Base-by-base conservation (phyloP, 2,888 invertebrate species). In the Dromius quadrimaculatus region DNA sequence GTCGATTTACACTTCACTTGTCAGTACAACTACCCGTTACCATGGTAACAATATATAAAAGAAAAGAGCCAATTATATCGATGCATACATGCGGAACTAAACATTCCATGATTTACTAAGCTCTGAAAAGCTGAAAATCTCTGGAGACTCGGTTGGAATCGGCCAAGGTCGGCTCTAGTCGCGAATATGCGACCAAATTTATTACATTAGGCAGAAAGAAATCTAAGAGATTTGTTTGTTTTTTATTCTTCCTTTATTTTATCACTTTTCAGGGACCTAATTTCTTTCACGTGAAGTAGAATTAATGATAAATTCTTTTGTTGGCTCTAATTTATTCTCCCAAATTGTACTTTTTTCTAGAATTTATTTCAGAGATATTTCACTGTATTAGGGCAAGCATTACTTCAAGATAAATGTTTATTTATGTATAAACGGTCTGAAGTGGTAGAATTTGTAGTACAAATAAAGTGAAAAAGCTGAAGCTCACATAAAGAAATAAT, bases 1-100 rank as follows among this genome's bases (percentile, higher is more conserved):
- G 47, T 47, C 22, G 22, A 47, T 38, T n/a, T 11, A 34, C 38
- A 38, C 15, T 1, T 17, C 11, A 38, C 20, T 41, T 20, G 62
- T 22, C 47, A 22, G 5, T 20, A 22, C 8, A n/a, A 36, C 59
- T 38, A 13, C 9, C 6, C 19, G 64, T 63, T 23, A 1, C 64
- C 34, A 64, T 64, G 22, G 64, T 19, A 47, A 64, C 64, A 9
- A 32, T 17, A 1, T 4, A 15, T n/a, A n/a, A n/a, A 47, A 28
- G 64, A 62, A 61, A 62, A 62, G 45, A 64, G 64, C 64, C 64
- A 64, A 64, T 64, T 64, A 64, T 64, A 64, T 64, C 13, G 47
- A 45, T 64, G 64, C 64, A 64, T 64, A 64, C 64, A 64, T 32
- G 64, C 45, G 64, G 64, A 64, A 64, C 64, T 62, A 62, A 62